A percentile compares a stretch with the other conserved stretches of the same genome.
phyloP scores from a whole-genome alignment of 2,888 invertebrate species.

The Acanthosoma haemorrhoidale region DNA sequence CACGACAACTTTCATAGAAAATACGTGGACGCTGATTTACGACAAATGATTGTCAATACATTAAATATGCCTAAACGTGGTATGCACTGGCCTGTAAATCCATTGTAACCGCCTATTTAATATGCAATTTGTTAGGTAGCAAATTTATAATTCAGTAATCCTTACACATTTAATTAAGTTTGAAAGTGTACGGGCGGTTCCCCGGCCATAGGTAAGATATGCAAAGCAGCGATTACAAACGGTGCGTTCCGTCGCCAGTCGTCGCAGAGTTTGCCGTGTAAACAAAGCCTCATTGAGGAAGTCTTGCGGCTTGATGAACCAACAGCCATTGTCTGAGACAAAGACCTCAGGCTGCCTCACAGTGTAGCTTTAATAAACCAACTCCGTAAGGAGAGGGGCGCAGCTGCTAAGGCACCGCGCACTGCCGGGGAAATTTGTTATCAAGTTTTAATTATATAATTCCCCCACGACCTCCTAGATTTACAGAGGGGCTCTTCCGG shows the following conservation, averaged over 20 bases:
- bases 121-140: no score
- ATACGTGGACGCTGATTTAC: no score
- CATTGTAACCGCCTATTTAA: no score
- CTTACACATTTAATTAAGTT: no score
- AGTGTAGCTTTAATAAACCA: conserved; percentile 7
- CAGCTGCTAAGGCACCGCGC: conserved; percentile 5
- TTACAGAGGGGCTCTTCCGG: conserved; percentile 18
- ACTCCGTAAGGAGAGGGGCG: background rate
- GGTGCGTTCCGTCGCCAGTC: background rate
- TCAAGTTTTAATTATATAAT: conserved; percentile 39
- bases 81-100: no score
- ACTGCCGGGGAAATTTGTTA: conserved; percentile 33
- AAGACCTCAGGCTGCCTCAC: conserved; percentile 2
- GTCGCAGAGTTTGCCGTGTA: no score
- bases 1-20: no score
- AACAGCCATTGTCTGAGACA: conserved; percentile 22
- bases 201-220: conserved; percentile 6
- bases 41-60: no score
- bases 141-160: no score
- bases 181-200: no score
- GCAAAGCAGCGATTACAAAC: conserved; percentile 4
- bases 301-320: conserved; percentile 21
- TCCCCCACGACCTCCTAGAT: conserved; percentile 28
- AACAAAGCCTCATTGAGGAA: background rate
- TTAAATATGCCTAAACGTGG: no score